These are phyloP conservation scores for Tinea pellionella DNA, from an alignment of 2,888 invertebrate genomes.

Conservation along the genomic window DNA sequence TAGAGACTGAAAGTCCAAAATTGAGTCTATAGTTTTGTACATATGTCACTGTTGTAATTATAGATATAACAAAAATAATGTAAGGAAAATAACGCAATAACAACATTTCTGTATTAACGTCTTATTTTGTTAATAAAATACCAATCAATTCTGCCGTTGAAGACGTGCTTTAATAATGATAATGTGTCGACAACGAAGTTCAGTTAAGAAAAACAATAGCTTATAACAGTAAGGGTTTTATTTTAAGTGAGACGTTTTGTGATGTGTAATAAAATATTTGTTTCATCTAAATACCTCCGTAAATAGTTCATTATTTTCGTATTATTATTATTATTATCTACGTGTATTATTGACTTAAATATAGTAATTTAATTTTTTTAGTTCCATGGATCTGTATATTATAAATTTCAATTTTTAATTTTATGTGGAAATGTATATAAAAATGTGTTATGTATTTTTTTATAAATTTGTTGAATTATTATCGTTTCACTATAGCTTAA, in stretches of 20 bases:
- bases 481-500: slow-evolving; percentile 31
- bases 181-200: neutral
- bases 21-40: slow-evolving; percentile 69
- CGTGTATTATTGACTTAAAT: neutral
- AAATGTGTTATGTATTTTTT: slow-evolving; percentile 12
- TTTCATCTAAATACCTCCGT: slow-evolving; percentile 2
- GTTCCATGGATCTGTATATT: slow-evolving; percentile 16
- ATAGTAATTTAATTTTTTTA: neutral
- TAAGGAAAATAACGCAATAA: slow-evolving; percentile 62
- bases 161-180: slow-evolving; percentile 4
- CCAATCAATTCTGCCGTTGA: neutral
- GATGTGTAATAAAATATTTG: neutral
- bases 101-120: slow-evolving; percentile 51
- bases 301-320: neutral
- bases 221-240: neutral
- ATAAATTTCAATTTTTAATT: slow-evolving; percentile 18
- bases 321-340: slow-evolving; percentile 3
- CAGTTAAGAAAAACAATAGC: neutral
- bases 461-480: slow-evolving; percentile 15
- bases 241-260: neutral
- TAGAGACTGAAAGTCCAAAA: slow-evolving; percentile 69
- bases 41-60: slow-evolving; percentile 63
- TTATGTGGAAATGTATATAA: slow-evolving; percentile 17
- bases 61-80: slow-evolving; percentile 52
- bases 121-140: neutral